A percentile compares a stretch with the other conserved stretches of the same genome.
phyloP scores from a whole-genome alignment of 1,140 invertebrate species.

The Bemisia tabaci region DNA sequence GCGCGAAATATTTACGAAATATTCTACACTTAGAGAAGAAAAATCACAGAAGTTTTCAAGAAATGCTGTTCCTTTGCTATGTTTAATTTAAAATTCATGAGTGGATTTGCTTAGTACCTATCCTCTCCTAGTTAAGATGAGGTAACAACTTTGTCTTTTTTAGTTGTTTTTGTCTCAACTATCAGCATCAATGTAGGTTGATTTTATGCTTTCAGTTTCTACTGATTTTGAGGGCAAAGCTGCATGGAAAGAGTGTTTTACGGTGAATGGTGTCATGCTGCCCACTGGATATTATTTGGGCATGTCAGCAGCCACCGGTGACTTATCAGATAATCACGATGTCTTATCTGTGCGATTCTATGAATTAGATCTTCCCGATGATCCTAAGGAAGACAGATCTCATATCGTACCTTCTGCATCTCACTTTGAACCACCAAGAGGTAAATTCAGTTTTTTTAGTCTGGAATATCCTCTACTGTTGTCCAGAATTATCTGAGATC shows the following conservation, averaged over 20 bases:
- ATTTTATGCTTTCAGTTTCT: slow-evolving; percentile 58
- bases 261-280: slow-evolving; percentile 73
- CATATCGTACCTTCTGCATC: slow-evolving; percentile 65
- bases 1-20: too few species aligned
- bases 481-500: background rate
- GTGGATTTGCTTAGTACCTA: too few species aligned
- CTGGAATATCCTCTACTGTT: background rate
- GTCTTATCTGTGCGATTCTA: slow-evolving; percentile 82
- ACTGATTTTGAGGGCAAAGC: slow-evolving; percentile 84
- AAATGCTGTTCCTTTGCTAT: too few species aligned
- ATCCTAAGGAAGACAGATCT: slow-evolving; percentile 46
- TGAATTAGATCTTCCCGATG: slow-evolving; percentile 60
- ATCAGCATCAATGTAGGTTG: too few species aligned
- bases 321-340: slow-evolving; percentile 94
- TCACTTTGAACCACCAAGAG: slow-evolving; percentile 65
- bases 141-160: too few species aligned
- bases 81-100: too few species aligned
- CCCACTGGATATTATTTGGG: slow-evolving; percentile 95
- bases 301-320: slow-evolving; percentile 87
- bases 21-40: too few species aligned
- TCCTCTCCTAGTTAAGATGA: too few species aligned
- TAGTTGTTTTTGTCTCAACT: too few species aligned
- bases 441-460: slow-evolving; percentile 29
- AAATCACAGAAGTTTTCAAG: too few species aligned
- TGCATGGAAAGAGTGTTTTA: slow-evolving; percentile 88